A percentile compares a stretch with the other conserved stretches of the same genome.
These are phyloP conservation scores for Allophyes oxyacanthae DNA, from an alignment of 2,888 invertebrate genomes.

Conservation along the genomic window DNA sequence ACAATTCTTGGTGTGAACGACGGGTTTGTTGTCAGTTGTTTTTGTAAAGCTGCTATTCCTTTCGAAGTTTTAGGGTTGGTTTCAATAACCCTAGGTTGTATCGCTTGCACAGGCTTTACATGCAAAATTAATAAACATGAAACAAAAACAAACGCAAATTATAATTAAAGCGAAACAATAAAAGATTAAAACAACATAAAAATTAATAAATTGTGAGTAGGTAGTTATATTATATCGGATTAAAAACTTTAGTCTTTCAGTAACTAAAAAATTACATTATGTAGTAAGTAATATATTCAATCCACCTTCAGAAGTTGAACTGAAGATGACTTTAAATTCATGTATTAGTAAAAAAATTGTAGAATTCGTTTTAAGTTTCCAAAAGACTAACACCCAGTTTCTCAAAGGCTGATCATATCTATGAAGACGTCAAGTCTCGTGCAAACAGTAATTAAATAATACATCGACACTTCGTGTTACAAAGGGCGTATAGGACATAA, in stretches of 20 bases:
- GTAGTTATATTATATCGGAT: slow-evolving; percentile 18
- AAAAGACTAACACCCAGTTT: too few relatives aligned
- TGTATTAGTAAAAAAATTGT: too few relatives aligned
- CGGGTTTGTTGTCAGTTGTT: slow-evolving; percentile 85
- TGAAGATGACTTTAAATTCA: too few relatives aligned
- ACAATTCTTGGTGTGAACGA: slow-evolving; percentile 85
- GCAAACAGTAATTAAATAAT: too few relatives aligned
- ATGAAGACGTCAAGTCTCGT: too few relatives aligned
- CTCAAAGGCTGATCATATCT: too few relatives aligned
- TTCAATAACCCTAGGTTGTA: slow-evolving; percentile 87
- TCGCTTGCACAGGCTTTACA: slow-evolving; percentile 89
- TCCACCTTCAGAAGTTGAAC: too few relatives aligned
- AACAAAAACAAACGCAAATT: slow-evolving; percentile 79
- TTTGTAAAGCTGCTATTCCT: slow-evolving; percentile 81
- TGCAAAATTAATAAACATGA: slow-evolving; percentile 74
- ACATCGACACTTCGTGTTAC: too few relatives aligned
- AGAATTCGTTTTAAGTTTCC: too few relatives aligned
- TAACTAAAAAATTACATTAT: too few relatives aligned
- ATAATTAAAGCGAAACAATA: slow-evolving; percentile 66
- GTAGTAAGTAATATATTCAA: too few relatives aligned
- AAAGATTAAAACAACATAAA: slow-evolving; percentile 40
- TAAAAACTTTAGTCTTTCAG: slow-evolving; percentile 20
- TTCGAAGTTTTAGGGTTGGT: slow-evolving; percentile 76
- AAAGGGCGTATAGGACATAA: too few relatives aligned
- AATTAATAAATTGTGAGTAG: slow-evolving; percentile 32